Base-by-base conservation (phyloP, 2,113 vertebrate species). In the Hirundichthys speculiger region DNA sequence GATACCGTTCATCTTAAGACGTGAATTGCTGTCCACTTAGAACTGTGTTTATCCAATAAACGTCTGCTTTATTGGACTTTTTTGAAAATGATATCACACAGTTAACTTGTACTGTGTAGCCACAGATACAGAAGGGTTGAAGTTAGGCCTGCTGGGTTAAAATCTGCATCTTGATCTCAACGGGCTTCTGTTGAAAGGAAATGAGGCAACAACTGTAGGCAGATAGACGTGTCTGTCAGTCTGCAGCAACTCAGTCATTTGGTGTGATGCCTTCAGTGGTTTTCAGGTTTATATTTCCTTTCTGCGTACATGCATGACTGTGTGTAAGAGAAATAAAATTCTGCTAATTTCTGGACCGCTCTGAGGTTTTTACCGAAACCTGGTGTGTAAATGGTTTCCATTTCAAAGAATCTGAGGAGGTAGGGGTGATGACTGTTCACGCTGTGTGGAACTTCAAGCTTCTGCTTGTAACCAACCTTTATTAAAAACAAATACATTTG, bases 261-360 rank as follows among this genome's bases (percentile, higher is more conserved):
- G 22, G 15, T 1, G 18, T 20, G 57, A 13, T 56, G 14, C 13
- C 11, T n/a, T 41, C 52, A 57, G 76, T 71, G 79, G 73, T 80
- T 82, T 73, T n/a, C 40, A 58, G 47, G 48, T 66, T 54, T 30
- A 71, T 46, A 39, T 76, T 80, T 85, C 53, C 59, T 69, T 52
- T 78, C 34, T 72, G 64, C 53, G 38, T 38, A 43, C 38, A 13
- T 30, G n/a, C 21, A 2, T 40, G 24, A 43, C 16, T 24, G n/a
- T 27, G n/a, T 27, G 9, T 18, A 9, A n/a, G 2, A 16, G 3
- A 19, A 39, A 14, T n/a, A 43, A 3, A 34, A 34, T 34, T 34
- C 30, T 34, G 30, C 6, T 34, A 5, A 10, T 34, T 34, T 3
- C 7, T 34, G 6, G 7, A 4, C 30, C 11, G 30, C 6, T 9